Percentiles rank a stretch among this genome's conserved stretches.
These are phyloP conservation scores for Theonella swinhoei DNA, from an alignment of 37 sponge, comb jelly and placozoan genomes.

Conservation along the genomic window DNA sequence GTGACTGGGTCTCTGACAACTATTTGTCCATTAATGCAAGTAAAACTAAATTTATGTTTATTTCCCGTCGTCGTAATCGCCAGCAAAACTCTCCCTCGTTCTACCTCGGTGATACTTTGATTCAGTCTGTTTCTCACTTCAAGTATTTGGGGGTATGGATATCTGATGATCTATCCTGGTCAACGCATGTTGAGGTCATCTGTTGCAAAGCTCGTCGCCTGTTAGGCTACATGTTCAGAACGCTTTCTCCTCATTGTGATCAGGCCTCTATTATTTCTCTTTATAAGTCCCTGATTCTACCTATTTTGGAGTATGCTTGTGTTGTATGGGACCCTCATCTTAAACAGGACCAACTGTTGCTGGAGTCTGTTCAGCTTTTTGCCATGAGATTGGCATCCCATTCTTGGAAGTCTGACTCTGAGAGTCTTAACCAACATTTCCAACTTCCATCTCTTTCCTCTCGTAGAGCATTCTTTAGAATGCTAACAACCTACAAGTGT, in stretches of 20 bases:
- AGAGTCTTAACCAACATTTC: too few species aligned
- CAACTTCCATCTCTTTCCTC: too few species aligned
- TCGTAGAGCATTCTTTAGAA: too few species aligned
- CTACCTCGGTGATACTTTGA: not conserved
- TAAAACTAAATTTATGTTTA: slow-evolving; percentile 2
- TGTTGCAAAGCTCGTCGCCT: not conserved
- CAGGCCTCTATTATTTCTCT: too few species aligned
- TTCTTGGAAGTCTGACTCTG: too few species aligned
- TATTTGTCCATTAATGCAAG: not conserved
- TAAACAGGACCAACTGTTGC: not conserved
- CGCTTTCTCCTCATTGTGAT: not conserved
- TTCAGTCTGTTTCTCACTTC: not conserved
- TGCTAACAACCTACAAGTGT: too few species aligned
- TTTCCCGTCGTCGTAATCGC: too few species aligned
- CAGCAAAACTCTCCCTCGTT: not conserved
- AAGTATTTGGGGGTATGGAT: not conserved
- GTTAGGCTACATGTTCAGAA: not conserved
- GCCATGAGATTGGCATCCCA: too few species aligned
- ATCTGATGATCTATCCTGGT: slow-evolving; percentile 1
- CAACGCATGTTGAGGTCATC: not conserved
- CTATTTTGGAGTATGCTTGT: too few species aligned
- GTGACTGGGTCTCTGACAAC: not conserved
- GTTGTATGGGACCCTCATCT: slow-evolving; percentile 3
- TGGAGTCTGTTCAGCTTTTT: not conserved
- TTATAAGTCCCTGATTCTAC: too few species aligned